Percentiles rank a stretch among this genome's conserved stretches.
phyloP scores from a whole-genome alignment of 2,797 vertebrate genomes.

The Bradypus variegatus region DNA sequence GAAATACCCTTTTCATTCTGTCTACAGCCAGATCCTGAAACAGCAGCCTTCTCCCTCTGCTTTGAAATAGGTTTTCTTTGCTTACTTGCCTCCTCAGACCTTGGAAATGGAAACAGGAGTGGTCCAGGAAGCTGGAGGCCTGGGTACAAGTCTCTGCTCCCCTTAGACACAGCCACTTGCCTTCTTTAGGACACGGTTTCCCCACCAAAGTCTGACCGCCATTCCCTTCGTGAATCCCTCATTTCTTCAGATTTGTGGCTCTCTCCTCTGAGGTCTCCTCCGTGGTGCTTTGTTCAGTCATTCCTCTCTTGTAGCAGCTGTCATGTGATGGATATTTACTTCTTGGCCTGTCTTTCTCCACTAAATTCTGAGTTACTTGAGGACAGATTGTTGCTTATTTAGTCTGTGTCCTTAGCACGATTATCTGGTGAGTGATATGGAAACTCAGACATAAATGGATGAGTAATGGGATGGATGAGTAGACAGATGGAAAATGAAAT shows the following conservation, averaged over 20 bases:
- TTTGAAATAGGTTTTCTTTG: not conserved
- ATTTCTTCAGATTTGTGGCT: not conserved
- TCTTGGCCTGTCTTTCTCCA: not conserved
- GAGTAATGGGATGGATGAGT: not conserved
- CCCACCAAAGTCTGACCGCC: not conserved
- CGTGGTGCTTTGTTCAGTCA: not conserved
- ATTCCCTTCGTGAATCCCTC: not conserved
- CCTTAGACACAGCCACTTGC: not conserved
- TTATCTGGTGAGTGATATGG: not conserved
- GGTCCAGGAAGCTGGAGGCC: not conserved
- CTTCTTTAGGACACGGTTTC: not conserved
- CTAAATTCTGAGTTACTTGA: not conserved
- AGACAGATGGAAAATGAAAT: not conserved
- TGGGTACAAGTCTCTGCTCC: not conserved
- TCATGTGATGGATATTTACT: not conserved
- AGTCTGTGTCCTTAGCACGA: not conserved
- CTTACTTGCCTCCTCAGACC: not conserved
- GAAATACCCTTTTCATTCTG: not conserved
- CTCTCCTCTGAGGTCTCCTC: not conserved
- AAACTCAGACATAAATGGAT: constrained; percentile 8
- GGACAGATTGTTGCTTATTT: not conserved
- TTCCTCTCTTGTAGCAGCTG: not conserved
- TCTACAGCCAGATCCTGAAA: not conserved
- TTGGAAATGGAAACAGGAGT: not conserved
- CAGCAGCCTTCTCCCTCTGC: not conserved